Evolutionary conservation across 2,113 vertebrate genomes (phyloP), one percentile per base, ranked within the genome.

Genomic region (Gila orcuttii): DNA sequence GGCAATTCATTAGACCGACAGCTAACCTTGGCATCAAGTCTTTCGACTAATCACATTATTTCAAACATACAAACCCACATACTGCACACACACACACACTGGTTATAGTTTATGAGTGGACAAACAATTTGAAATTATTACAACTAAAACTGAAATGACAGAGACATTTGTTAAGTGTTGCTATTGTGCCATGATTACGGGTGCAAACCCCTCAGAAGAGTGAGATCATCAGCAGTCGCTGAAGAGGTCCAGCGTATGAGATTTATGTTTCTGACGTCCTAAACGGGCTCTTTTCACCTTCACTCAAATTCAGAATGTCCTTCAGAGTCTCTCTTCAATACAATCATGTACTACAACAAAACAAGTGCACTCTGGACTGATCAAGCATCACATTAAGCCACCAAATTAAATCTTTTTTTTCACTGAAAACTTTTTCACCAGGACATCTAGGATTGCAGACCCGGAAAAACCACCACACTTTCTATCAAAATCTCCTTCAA

Each of bases 11-110:
- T 28, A 50, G 52, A 9, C 9, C 39, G 31, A 23, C 50, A 23
- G 31, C 50, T 57, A 59, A 78, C 76, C 52, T 78, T 78, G 76
- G 76, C 76, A 59, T 59, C 76, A 59, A 36, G 76, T 78, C 52
- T 6, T n/a, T 36, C 21, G 52, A 78, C 31, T 15, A 36, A 59
- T 59, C 76, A 78, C 76, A 36, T 78, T 59, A 59, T 4, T 57
- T 57, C 28, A 78, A 19, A n/a, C 17, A 23, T 36, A 76, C 74
- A 76, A 28, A 76, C 12, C 25, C 25, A 52, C 45, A 52, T 52
- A 78, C 76, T 71, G 33, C 6, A 15, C 39, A 73, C 21, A 71
- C 15, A 31, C 45, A 33, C 28, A 31, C 75, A 12, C 68, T 25
- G 47, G 13, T 76, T 77, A 31, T 55, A 55, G 42, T 77, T 55